Conservation (phyloP, 1,140 invertebrate genomes). For the Drosophila virilis region DNA sequence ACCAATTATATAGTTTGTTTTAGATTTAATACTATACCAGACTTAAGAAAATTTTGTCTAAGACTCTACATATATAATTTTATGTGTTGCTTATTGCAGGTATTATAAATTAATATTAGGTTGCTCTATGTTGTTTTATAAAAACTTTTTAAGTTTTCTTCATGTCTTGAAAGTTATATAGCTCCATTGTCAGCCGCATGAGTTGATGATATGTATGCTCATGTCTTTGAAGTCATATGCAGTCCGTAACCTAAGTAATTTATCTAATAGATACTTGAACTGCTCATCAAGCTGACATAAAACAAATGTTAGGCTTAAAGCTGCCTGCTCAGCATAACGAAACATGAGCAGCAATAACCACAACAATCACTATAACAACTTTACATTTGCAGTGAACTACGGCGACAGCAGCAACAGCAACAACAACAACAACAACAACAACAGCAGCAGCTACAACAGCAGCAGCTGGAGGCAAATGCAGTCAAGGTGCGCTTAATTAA, state of each 20-base stretch:
- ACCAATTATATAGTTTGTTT: no score
- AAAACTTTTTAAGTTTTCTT: background rate
- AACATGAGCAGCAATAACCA: conserved; percentile 36
- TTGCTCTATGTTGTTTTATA: background rate
- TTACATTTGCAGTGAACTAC: conserved; percentile 43
- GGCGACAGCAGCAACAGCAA: conserved; percentile 29
- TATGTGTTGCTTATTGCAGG: background rate
- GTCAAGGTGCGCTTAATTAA: conserved; percentile 80
- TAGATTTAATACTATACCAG: no score
- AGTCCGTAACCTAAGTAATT: conserved; percentile 48
- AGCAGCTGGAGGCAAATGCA: conserved; percentile 56
- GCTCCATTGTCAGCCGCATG: conserved; percentile 18
- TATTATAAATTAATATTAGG: background rate
- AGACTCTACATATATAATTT: no score
- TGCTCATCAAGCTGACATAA: conserved; percentile 72
- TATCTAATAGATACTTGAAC: conserved; percentile 73
- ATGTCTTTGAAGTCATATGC: conserved; percentile 26
- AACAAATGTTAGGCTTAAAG: conserved; percentile 69
- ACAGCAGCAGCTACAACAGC: conserved; percentile 4
- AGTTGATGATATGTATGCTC: conserved; percentile 42
- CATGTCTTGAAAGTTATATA: conserved; percentile 4
- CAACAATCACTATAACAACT: conserved; percentile 37
- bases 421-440: conserved; percentile 37
- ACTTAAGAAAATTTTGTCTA: no score
- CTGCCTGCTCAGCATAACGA: conserved; percentile 67